These are phyloP conservation scores for Malaclemys terrapin DNA, from an alignment of 2,113 vertebrate species.

Conservation along the genomic window DNA sequence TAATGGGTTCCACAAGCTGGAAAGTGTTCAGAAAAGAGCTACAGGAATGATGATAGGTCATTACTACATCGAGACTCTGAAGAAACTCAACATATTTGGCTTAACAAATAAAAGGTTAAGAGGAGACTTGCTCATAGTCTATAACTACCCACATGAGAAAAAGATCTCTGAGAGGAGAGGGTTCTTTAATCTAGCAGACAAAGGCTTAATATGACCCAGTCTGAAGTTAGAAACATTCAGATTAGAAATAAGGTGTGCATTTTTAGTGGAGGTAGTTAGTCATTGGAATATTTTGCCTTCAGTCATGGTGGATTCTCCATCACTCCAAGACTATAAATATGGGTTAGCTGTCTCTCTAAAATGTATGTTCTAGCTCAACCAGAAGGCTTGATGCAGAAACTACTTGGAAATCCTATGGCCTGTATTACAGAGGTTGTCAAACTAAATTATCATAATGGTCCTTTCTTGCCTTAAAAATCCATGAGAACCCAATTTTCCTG, in stretches of 20 bases:
- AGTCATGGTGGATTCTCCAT: not conserved
- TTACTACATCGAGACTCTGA: not conserved
- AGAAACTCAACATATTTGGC: not conserved
- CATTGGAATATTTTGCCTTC: not conserved
- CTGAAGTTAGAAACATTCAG: not conserved
- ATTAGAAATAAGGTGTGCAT: not conserved
- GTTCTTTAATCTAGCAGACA: not conserved
- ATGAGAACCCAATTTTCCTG: not conserved
- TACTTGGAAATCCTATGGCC: not conserved
- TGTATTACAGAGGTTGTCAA: not conserved
- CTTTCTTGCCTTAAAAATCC: not conserved
- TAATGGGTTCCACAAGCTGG: not conserved
- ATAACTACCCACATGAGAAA: not conserved
- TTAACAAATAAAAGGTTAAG: not conserved
- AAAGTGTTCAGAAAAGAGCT: not conserved
- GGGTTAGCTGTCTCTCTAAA: not conserved
- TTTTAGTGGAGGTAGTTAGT: not conserved
- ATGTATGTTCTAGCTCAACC: not conserved
- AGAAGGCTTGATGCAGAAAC: not conserved
- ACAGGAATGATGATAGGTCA: fast-evolving
- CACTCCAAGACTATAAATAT: not conserved
- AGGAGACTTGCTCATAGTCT: not conserved
- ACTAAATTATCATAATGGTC: not conserved
- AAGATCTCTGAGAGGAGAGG: not conserved
- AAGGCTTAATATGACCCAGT: not conserved